Evolutionary conservation across 2,888 invertebrate species (phyloP).

Genomic region (Pandemis cinnamomeana): DNA sequence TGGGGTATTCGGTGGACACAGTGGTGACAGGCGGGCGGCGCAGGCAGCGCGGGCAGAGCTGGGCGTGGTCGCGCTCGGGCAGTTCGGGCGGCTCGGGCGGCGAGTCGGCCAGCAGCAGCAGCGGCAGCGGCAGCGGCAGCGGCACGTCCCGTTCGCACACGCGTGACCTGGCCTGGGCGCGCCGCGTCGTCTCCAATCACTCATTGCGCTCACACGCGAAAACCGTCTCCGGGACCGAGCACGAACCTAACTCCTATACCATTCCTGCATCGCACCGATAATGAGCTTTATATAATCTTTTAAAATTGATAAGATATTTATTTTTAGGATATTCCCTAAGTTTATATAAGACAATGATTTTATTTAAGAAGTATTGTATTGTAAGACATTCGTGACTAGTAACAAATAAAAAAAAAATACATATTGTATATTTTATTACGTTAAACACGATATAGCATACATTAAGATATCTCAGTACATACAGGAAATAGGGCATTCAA

Average conservation of each 20-base stretch:
- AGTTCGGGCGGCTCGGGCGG: slow-evolving; percentile 55
- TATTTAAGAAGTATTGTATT: slow-evolving; percentile 65
- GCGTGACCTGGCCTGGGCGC: slow-evolving; percentile 69
- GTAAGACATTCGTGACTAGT: slow-evolving; percentile 21
- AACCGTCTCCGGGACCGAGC: slow-evolving; percentile 59
- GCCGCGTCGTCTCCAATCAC: slow-evolving; percentile 56
- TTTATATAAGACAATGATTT: slow-evolving; percentile 59
- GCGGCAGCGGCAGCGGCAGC: slow-evolving; percentile 53
- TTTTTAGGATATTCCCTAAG: slow-evolving; percentile 56
- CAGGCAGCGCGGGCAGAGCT: slow-evolving; percentile 53
- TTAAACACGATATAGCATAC: not conserved
- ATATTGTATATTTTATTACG: slow-evolving; percentile 8
- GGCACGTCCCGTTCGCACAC: slow-evolving; percentile 58
- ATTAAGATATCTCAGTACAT: not conserved
- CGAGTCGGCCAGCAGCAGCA: slow-evolving; percentile 46
- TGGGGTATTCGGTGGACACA: not conserved
- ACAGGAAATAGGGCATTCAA: not conserved
- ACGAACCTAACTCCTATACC: slow-evolving; percentile 60
- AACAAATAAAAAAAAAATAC: slow-evolving; percentile 3
- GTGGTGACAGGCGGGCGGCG: slow-evolving; percentile 27
- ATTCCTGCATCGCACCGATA: slow-evolving; percentile 60
- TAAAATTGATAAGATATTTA: slow-evolving; percentile 53
- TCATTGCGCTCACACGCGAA: slow-evolving; percentile 40
- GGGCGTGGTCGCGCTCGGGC: slow-evolving; percentile 57
- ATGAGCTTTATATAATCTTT: slow-evolving; percentile 47